phyloP scores from a whole-genome alignment of 2,888 invertebrate genomes.

The Cyclophora punctaria region DNA sequence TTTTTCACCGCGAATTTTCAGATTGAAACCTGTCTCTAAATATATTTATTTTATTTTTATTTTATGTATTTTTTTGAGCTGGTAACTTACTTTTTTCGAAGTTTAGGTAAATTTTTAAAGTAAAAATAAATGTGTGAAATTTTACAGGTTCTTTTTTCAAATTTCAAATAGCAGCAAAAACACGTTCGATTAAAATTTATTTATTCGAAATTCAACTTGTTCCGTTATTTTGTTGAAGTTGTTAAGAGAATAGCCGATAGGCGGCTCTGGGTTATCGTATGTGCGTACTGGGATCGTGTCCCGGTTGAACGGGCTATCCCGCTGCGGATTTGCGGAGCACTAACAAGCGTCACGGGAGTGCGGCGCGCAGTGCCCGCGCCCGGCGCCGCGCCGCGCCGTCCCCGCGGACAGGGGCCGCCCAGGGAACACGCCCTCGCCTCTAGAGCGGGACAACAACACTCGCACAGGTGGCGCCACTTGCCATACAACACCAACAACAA shows the following conservation, averaged over 20 bases:
- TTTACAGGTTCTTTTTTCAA: too few relatives aligned
- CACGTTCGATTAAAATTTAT: conserved; percentile 4
- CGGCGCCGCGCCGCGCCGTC: conserved; percentile 72
- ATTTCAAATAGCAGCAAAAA: conserved; percentile 5
- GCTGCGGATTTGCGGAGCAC: conserved; percentile 74
- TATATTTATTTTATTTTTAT: not conserved
- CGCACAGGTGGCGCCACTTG: conserved; percentile 61
- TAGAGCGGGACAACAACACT: conserved; percentile 65
- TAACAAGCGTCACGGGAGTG: conserved; percentile 74
- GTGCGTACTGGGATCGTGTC: conserved; percentile 67
- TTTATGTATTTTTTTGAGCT: too few relatives aligned
- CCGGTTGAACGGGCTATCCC: conserved; percentile 73
- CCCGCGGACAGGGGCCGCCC: conserved; percentile 72
- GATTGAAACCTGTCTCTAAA: conserved; percentile 8
- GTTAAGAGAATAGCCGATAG: conserved; percentile 44
- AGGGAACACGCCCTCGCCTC: conserved; percentile 75
- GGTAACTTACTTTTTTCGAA: too few relatives aligned
- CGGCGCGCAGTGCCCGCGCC: conserved; percentile 69
- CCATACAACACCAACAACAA: conserved; percentile 11
- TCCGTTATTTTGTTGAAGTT: not conserved
- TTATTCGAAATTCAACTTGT: conserved; percentile 3
- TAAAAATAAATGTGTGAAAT: too few relatives aligned
- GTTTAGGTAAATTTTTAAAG: too few relatives aligned
- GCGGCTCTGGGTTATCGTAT: conserved; percentile 67
- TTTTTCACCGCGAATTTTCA: conserved; percentile 22